Conservation (phyloP, 1,140 invertebrate genomes). For the Scaptomyza montana region DNA sequence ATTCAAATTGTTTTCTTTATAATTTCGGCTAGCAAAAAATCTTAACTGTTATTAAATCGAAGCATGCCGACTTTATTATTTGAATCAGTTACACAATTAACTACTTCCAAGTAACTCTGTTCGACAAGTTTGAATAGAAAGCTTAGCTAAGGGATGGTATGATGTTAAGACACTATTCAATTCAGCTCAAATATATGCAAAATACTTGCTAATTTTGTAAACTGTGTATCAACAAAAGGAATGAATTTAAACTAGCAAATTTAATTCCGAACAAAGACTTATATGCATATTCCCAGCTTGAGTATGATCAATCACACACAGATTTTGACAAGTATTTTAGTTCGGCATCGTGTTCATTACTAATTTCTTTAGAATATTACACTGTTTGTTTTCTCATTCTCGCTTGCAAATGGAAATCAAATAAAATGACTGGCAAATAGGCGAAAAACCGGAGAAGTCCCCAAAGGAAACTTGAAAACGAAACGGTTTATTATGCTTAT, state of each 20-base stretch:
- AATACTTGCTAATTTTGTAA: slow-evolving; percentile 51
- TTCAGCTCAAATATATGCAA: slow-evolving; percentile 60
- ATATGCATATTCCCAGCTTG: neutral
- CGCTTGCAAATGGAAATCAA: slow-evolving; percentile 58
- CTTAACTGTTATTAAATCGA: no score
- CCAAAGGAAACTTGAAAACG: slow-evolving; percentile 70
- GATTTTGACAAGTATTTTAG: neutral
- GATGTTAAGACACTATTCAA: slow-evolving; percentile 35
- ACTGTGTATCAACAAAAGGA: neutral
- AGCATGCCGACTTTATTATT: no score
- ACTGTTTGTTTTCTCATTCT: slow-evolving; percentile 15
- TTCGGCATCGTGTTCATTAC: slow-evolving; percentile 11
- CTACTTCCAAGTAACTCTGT: neutral
- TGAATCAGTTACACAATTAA: no score
- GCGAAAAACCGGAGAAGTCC: slow-evolving; percentile 45
- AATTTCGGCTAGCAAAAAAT: no score
- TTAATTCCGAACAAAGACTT: neutral
- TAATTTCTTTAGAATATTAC: slow-evolving; percentile 54
- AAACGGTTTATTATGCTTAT: slow-evolving; percentile 81
- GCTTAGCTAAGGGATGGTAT: neutral
- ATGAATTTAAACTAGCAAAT: neutral
- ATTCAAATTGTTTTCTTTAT: no score
- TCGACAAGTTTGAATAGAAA: neutral
- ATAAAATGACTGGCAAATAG: slow-evolving; percentile 76
- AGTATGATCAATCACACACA: neutral